Evolutionary conservation across 2,888 invertebrate genomes (phyloP).

Genomic region (Brenthis ino): DNA sequence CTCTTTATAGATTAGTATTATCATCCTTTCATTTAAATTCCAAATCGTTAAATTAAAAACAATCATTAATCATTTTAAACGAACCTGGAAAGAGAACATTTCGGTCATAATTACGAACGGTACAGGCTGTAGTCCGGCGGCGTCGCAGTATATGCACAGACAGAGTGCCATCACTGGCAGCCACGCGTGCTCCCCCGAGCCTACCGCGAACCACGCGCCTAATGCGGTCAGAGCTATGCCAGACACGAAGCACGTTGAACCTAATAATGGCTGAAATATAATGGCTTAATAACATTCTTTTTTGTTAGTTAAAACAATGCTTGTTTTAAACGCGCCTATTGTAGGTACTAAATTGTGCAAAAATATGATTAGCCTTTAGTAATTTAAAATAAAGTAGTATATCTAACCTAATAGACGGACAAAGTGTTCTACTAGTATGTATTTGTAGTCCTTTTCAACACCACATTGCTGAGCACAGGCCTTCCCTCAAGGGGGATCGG

Average conservation of each 20-base stretch:
- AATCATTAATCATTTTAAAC: conserved; percentile 12
- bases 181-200: conserved; percentile 51
- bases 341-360: no score
- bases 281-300: no score
- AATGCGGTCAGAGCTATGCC: conserved; percentile 64
- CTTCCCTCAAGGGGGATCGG: no score
- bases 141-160: conserved; percentile 75
- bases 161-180: conserved; percentile 68
- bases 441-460: no score
- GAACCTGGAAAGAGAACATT: conserved; percentile 74
- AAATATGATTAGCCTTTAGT: no score
- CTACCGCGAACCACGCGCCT: conserved; percentile 66
- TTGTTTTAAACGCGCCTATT: no score
- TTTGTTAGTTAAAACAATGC: no score
- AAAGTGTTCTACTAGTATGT: no score
- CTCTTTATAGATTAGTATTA: no score
- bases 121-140: conserved; percentile 72
- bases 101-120: conserved; percentile 77
- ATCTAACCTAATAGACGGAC: no score
- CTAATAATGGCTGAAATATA: conserved; percentile 61
- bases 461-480: not conserved
- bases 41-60: no score
- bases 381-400: no score
- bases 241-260: conserved; percentile 65
- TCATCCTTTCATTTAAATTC: not conserved